Conservation (phyloP, 1,140 invertebrate species). For the Adelges cooleyi region DNA sequence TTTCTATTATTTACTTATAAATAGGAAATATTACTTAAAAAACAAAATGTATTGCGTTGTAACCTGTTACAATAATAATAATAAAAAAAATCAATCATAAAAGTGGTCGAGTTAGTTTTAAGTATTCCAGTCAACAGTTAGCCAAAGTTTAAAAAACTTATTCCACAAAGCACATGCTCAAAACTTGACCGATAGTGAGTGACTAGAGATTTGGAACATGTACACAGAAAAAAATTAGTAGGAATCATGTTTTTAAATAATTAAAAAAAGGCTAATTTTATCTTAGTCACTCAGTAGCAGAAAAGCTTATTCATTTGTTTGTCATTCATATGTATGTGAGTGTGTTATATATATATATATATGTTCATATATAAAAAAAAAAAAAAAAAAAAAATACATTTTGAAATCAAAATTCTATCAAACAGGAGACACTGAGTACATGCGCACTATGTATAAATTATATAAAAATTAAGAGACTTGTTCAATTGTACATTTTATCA, state of each 20-base stretch:
- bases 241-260: conserved; percentile 3
- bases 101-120: conserved; percentile 22
- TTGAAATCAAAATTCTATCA: conserved; percentile 26
- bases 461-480: conserved; percentile 29
- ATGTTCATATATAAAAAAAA: not conserved
- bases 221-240: conserved; percentile 24
- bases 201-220: conserved; percentile 22
- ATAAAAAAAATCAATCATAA: conserved; percentile 13
- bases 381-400: conserved; percentile 24
- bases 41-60: conserved; percentile 13
- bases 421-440: conserved; percentile 26
- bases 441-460: conserved; percentile 28
- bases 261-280: conserved; percentile 11
- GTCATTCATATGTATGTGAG: not conserved
- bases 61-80: conserved; percentile 3
- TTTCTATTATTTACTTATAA: conserved; percentile 19
- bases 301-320: conserved; percentile 27
- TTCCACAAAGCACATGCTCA: conserved; percentile 15
- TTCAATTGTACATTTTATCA: conserved; percentile 28
- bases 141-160: conserved; percentile 4
- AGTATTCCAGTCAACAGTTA: conserved; percentile 23
- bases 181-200: conserved; percentile 27
- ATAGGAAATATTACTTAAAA: conserved; percentile 1
- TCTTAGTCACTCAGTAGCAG: conserved; percentile 28
- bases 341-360: too few relatives aligned